A percentile compares a stretch with the other conserved stretches of the same genome.
Evolutionary conservation across 2,888 invertebrate genomes (phyloP).

Genomic region (Flexamia atlantica): DNA sequence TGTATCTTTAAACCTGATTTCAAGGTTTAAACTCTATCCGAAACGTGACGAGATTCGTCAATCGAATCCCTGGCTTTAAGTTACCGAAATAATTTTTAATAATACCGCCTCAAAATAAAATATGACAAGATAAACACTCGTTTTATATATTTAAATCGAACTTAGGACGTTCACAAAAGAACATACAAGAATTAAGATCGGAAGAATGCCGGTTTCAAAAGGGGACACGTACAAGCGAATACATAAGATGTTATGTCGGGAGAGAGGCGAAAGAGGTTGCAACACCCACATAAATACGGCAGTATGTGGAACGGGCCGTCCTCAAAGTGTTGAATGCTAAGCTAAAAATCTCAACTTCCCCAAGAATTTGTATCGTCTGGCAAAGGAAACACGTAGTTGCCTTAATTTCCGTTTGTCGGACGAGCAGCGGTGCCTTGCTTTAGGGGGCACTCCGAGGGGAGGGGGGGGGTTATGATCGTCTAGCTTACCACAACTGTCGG

Average conservation of each 20-base stretch:
- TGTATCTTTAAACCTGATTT: too few species aligned
- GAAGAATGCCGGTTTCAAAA: background rate
- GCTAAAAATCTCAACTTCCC: slow-evolving; percentile 45
- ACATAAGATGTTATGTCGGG: background rate
- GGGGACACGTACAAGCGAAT: background rate
- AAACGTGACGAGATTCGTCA: too few species aligned
- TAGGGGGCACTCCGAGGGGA: background rate
- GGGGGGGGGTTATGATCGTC: background rate
- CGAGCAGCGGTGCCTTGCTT: background rate
- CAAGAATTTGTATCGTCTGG: slow-evolving; percentile 52
- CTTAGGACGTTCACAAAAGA: background rate
- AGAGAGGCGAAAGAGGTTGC: background rate
- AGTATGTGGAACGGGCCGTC: slow-evolving; percentile 7
- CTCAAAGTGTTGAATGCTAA: slow-evolving; percentile 37
- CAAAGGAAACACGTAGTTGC: slow-evolving; percentile 54
- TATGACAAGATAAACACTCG: background rate
- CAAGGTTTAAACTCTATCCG: too few species aligned
- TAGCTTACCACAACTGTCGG: too few species aligned
- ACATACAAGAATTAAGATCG: background rate
- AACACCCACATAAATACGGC: background rate
- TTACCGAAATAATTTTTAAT: background rate
- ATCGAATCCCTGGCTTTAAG: too few species aligned
- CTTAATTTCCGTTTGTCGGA: slow-evolving; percentile 60
- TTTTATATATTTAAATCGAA: background rate
- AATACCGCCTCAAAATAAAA: too few species aligned